Percentiles rank a stretch among this genome's conserved stretches.
phyloP scores from a whole-genome alignment of 1,140 invertebrate species.

The Diabrotica undecimpunctata region DNA sequence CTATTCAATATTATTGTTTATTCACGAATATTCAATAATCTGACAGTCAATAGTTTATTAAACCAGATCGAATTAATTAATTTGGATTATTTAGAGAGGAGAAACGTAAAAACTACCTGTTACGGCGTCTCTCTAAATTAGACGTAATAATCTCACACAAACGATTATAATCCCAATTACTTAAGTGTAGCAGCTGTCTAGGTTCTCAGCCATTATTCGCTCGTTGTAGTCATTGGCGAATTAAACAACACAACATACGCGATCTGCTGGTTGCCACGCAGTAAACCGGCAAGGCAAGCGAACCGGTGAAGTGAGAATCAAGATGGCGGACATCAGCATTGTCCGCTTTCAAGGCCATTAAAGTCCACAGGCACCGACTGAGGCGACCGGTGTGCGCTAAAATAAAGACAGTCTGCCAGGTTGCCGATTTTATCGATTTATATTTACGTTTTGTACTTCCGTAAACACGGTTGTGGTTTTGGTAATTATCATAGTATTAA shows the following conservation, averaged over 20 bases:
- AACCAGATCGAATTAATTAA: too few species aligned
- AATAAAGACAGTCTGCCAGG: neutral
- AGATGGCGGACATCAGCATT: neutral
- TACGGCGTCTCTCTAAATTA: too few species aligned
- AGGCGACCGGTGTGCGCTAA: neutral
- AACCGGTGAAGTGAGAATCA: neutral
- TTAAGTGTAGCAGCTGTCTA: neutral
- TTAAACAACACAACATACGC: neutral
- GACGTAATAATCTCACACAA: too few species aligned
- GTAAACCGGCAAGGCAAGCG: neutral
- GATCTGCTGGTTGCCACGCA: neutral
- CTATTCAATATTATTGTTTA: too few species aligned
- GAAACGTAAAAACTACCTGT: too few species aligned
- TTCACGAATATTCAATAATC: too few species aligned
- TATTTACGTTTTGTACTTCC: neutral
- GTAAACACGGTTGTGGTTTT: too few species aligned
- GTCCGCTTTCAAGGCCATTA: slow-evolving; percentile 1
- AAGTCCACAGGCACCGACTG: neutral
- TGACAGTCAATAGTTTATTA: too few species aligned
- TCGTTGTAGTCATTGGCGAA: neutral
- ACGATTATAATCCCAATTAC: neutral
- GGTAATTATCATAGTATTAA: too few species aligned
- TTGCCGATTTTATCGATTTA: neutral
- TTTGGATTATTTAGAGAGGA: too few species aligned
- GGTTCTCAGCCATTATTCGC: neutral